phyloP scores from a whole-genome alignment of 2,113 vertebrate genomes.

The Menura novaehollandiae region DNA sequence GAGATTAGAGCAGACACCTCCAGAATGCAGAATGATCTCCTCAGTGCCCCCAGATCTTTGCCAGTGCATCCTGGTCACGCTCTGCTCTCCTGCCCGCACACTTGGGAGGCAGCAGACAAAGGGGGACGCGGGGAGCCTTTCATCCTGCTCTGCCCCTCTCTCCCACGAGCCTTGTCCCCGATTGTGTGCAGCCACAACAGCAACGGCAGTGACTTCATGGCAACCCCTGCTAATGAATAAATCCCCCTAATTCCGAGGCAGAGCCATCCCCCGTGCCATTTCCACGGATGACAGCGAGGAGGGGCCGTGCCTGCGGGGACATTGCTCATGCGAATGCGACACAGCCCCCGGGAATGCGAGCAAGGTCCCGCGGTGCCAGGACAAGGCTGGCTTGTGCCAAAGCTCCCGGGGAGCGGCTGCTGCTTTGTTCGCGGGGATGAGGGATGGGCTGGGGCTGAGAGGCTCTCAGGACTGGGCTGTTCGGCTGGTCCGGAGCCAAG shows the following conservation, averaged over 20 bases:
- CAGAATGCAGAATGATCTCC: not conserved
- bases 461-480: not conserved
- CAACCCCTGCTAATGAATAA: not conserved
- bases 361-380: not conserved
- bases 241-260: not conserved
- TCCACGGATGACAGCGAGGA: not conserved
- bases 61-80: not conserved
- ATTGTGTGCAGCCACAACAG: not conserved
- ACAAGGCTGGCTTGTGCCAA: not conserved
- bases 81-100: not conserved
- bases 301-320: not conserved
- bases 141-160: not conserved
- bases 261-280: not conserved
- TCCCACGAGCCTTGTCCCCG: not conserved
- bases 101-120: not conserved
- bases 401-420: not conserved
- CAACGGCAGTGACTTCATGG: not conserved
- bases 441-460: not conserved
- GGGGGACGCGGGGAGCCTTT: not conserved
- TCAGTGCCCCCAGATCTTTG: not conserved
- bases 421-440: not conserved
- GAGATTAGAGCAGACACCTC: not conserved
- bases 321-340: not conserved
- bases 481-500: not conserved
- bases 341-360: slow-evolving; percentile 18